Evolutionary conservation across 2,113 vertebrate species (phyloP).

Genomic region (Phycodurus eques): DNA sequence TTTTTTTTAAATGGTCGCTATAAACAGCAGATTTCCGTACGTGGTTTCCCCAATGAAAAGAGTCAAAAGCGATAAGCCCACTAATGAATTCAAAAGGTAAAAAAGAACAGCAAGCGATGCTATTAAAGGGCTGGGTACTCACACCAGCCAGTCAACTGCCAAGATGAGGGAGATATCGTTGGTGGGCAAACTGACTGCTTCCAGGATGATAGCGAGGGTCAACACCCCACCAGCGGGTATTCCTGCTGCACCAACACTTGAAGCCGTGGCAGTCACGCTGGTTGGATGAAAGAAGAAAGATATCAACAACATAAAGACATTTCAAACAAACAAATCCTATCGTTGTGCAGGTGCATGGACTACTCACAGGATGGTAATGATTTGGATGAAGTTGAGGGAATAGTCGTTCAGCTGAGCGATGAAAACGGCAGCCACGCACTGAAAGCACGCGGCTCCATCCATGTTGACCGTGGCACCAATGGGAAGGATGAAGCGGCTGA

Average conservation of each 20-base stretch:
- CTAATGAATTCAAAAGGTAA: neutral
- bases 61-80: no score
- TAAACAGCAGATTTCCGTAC: no score
- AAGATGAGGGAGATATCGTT: constrained; percentile 84
- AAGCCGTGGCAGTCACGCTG: constrained; percentile 86
- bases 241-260: constrained; percentile 88
- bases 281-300: neutral
- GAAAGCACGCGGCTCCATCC: constrained; percentile 89
- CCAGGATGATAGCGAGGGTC: constrained; percentile 87
- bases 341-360: neutral
- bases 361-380: constrained; percentile 89
- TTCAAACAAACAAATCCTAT: no score
- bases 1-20: no score
- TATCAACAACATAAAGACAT: neutral
- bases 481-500: constrained; percentile 90
- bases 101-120: neutral
- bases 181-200: constrained; percentile 81
- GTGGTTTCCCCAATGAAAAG: no score
- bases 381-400: constrained; percentile 80
- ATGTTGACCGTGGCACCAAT: constrained; percentile 92
- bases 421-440: constrained; percentile 87
- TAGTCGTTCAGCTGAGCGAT: constrained; percentile 82
- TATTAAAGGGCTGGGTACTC: constrained; percentile 57
- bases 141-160: constrained; percentile 93
- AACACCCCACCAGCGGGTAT: constrained; percentile 86